A percentile compares a stretch with the other conserved stretches of the same genome.
phyloP scores from a whole-genome alignment of 2,113 vertebrate genomes.

The Galemys pyrenaicus region DNA sequence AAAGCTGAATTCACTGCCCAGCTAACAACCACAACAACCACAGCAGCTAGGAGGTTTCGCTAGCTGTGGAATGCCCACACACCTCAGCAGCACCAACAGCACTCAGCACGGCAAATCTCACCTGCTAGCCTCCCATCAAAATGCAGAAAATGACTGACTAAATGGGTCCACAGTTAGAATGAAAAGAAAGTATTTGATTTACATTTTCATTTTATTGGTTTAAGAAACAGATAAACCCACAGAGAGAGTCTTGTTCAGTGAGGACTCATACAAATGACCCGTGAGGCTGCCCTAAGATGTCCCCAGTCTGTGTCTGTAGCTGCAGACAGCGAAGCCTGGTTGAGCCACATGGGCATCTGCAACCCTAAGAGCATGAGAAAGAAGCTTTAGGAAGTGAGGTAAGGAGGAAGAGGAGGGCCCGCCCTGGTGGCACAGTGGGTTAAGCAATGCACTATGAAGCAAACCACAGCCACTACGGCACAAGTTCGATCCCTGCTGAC shows the following conservation, averaged over 20 bases:
- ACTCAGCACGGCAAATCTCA: accelerated
- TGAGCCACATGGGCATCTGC: neutral
- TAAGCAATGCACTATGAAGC: too few relatives aligned
- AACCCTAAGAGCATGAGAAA: neutral
- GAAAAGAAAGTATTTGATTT: neutral
- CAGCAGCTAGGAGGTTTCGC: too few relatives aligned
- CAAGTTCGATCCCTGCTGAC: too few relatives aligned
- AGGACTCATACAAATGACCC: neutral
- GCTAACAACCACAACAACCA: neutral
- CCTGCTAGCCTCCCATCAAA: neutral
- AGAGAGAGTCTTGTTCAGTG: neutral
- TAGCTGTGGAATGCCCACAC: neutral
- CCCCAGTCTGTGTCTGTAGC: neutral
- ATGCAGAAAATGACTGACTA: neutral
- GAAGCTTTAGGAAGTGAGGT: neutral
- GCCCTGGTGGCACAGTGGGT: too few relatives aligned
- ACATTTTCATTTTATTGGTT: neutral
- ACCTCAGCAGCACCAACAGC: too few relatives aligned
- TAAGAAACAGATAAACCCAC: neutral
- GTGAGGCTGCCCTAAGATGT: neutral
- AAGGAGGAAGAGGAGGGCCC: neutral
- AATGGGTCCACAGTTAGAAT: neutral
- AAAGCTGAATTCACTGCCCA: neutral
- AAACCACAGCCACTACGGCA: too few relatives aligned
- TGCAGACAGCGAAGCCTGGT: neutral